Evolutionary conservation across 2,113 vertebrate genomes (phyloP), one percentile per base, ranked within the genome.

Genomic region (Telmatochromis sp.): DNA sequence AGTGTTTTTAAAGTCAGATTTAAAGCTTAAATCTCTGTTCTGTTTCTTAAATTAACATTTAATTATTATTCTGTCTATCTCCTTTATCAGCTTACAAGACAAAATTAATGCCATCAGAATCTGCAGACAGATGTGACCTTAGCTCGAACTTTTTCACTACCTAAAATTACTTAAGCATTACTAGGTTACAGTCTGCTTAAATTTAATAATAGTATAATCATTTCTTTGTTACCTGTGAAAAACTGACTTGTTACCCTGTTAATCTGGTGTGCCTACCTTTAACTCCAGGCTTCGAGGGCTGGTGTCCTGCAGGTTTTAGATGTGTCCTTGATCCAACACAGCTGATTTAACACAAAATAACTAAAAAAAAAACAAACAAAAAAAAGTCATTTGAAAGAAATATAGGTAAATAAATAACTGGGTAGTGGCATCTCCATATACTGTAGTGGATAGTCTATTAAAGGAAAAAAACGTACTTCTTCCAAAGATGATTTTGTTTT

Each of bases 351-450:
- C 94, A 97, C 94, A 94, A 94, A 92, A 65, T 65, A 35, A 65
- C 17, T 1, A 35, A 60, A 63, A 65, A 65, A 63, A 65, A 93
- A 89, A 85, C 58, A 28, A 78, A 6, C 2, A 63, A 63, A 93
- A 93, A 92, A 91, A 93, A 92, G 63, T 90, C 92, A 87, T 90
- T 96, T 65, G 81, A 94, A 91, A 87, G 80, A 94, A 95, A 96
- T 95, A 95, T 94, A 96, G 95, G 55, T 95, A 95, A 96, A 96
- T 94, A 63, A 96, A 95, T 96, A 97, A 96, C 96, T 97, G 97
- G 97, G 96, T 98, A 98, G 97, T 95, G 94, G 96, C 96, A 94
- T 97, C 96, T 97, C 96, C 97, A 97, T 97, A 95, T 96, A 97
- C 97, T 95, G 96, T 98, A 98, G 97, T 96, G 95, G 94, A 96